Percentiles rank a stretch among this genome's conserved stretches.
Evolutionary conservation across 2,113 vertebrate species (phyloP).

Genomic region (Chrysochloris asiatica): DNA sequence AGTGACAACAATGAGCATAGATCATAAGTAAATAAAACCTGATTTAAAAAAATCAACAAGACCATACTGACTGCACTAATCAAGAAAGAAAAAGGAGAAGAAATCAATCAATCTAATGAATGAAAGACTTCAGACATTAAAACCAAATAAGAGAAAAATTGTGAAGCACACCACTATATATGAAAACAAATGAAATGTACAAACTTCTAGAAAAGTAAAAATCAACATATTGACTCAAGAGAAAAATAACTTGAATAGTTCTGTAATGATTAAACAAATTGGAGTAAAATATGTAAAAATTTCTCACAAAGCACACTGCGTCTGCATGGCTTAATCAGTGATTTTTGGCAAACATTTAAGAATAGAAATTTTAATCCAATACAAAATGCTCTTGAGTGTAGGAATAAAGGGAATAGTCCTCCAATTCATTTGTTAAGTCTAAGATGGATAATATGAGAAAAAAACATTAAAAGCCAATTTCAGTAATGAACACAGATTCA

Average conservation of each 20-base stretch:
- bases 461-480: conserved; percentile 18
- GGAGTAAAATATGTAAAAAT: too few relatives aligned
- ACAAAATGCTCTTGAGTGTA: too few relatives aligned
- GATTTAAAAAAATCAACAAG: background rate
- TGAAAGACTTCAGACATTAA: background rate
- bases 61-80: background rate
- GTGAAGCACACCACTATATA: background rate
- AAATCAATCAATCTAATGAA: background rate
- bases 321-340: too few relatives aligned
- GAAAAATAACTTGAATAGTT: background rate
- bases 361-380: too few relatives aligned
- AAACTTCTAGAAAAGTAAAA: background rate
- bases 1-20: background rate
- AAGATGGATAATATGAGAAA: background rate
- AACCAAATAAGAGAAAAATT: background rate
- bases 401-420: too few relatives aligned
- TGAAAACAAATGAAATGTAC: background rate
- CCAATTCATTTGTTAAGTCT: too few relatives aligned
- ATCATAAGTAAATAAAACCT: background rate
- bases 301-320: too few relatives aligned
- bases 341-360: too few relatives aligned
- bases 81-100: background rate
- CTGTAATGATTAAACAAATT: too few relatives aligned
- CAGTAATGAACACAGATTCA: background rate
- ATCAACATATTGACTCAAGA: background rate